These are phyloP conservation scores for Anthoscopus minutus DNA, from an alignment of 2,113 vertebrate genomes.

Conservation along the genomic window DNA sequence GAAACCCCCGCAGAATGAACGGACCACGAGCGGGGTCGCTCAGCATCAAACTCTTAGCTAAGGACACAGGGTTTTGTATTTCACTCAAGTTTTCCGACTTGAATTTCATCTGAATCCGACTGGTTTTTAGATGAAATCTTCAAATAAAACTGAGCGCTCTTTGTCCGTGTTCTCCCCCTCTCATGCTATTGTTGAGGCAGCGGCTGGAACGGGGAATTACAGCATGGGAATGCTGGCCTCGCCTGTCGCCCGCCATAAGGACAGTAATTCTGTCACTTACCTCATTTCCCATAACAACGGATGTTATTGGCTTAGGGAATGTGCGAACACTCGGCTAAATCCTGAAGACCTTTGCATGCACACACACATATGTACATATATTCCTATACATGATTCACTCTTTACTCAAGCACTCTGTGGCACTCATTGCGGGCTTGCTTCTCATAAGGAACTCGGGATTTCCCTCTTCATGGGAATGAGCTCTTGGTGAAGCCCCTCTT, in stretches of 20 bases:
- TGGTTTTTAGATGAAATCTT: not conserved
- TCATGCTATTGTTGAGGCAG: not conserved
- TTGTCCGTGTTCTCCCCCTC: not conserved
- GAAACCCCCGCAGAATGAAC: fast-evolving
- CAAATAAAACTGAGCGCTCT: not conserved
- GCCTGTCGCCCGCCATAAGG: slow-evolving; percentile 56
- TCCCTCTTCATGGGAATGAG: not conserved
- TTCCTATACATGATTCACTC: not conserved
- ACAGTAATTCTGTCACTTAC: slow-evolving; percentile 67
- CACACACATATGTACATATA: not conserved
- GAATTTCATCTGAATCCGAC: not conserved
- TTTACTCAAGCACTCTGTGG: not conserved
- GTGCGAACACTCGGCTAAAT: slow-evolving; percentile 50
- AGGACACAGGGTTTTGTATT: fast-evolving
- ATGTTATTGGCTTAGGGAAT: slow-evolving; percentile 65
- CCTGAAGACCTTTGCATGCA: slow-evolving; percentile 38
- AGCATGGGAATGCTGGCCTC: slow-evolving; percentile 30
- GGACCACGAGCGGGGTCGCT: fast-evolving
- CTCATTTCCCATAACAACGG: slow-evolving; percentile 66
- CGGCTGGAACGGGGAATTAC: not conserved
- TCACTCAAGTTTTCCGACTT: not conserved
- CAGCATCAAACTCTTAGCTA: not conserved
- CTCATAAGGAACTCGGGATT: not conserved
- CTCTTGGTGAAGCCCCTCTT: not conserved
- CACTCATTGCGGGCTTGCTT: not conserved